Conservation (phyloP, 2,797 vertebrate genomes). For the Argyrosomus regius region DNA sequence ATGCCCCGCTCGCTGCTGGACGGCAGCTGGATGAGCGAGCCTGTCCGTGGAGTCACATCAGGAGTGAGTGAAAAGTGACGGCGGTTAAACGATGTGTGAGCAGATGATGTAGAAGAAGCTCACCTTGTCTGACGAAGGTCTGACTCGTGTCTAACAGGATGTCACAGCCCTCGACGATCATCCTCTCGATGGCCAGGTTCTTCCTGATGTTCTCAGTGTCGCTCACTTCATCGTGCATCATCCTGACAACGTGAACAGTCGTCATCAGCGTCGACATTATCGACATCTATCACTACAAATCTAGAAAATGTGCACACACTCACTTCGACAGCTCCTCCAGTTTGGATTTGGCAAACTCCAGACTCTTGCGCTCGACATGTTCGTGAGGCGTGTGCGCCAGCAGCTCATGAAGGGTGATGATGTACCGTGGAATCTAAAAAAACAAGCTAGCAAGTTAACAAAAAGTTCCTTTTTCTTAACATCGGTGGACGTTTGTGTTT, state of each 20-base stretch:
- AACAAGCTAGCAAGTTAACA: too few relatives aligned
- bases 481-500: not conserved
- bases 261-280: not conserved
- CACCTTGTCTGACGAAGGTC: slow-evolving; percentile 96
- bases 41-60: slow-evolving; percentile 70
- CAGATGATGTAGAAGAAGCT: slow-evolving; percentile 13
- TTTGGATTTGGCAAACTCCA: slow-evolving; percentile 96
- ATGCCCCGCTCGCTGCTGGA: slow-evolving; percentile 94
- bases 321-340: slow-evolving; percentile 92
- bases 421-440: slow-evolving; percentile 93
- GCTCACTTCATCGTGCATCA: slow-evolving; percentile 98
- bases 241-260: slow-evolving; percentile 77
- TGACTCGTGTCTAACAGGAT: slow-evolving; percentile 95
- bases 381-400: slow-evolving; percentile 95
- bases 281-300: rapidly evolving
- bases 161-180: slow-evolving; percentile 96
- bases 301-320: not conserved
- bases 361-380: slow-evolving; percentile 94
- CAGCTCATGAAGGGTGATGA: slow-evolving; percentile 96
- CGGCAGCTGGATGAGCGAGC: slow-evolving; percentile 96
- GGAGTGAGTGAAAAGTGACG: not conserved
- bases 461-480: too few relatives aligned
- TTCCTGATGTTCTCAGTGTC: slow-evolving; percentile 98
- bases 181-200: slow-evolving; percentile 95
- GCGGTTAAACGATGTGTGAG: not conserved